A percentile compares a stretch with the other conserved stretches of the same genome.
These are phyloP conservation scores for Euzetes globulus DNA, from an alignment of 2,888 invertebrate genomes.

Conservation along the genomic window DNA sequence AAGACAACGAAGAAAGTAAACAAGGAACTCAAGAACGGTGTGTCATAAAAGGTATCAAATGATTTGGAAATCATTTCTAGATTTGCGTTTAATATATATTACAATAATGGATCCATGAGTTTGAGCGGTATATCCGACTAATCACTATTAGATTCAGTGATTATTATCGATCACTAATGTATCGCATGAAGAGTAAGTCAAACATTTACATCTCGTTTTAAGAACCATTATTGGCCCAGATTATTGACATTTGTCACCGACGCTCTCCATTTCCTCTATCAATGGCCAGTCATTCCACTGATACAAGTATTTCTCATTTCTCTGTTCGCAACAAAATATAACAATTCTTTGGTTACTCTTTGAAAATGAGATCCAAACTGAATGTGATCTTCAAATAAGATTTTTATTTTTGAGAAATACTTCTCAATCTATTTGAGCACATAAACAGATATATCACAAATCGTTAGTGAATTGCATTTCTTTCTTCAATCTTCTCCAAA, in stretches of 20 bases:
- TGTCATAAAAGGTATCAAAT: too few species aligned
- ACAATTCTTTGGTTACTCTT: neutral
- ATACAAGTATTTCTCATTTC: neutral
- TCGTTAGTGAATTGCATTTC: conserved; percentile 4
- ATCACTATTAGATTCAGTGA: conserved; percentile 13
- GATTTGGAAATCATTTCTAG: too few species aligned
- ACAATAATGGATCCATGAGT: neutral
- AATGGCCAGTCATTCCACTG: too few species aligned
- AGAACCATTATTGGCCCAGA: neutral
- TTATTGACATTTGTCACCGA: conserved; percentile 15
- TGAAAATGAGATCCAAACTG: too few species aligned
- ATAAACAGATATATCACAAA: neutral
- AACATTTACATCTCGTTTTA: conserved; percentile 16
- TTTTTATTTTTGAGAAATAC: neutral
- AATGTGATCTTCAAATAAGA: too few species aligned
- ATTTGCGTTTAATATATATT: neutral
- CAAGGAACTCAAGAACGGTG: too few species aligned
- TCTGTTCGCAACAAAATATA: neutral
- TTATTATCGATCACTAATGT: conserved; percentile 3
- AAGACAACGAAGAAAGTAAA: too few species aligned
- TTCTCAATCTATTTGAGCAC: neutral
- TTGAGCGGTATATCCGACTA: neutral
- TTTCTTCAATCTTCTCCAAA: neutral
- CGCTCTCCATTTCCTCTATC: neutral
- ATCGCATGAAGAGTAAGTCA: conserved; percentile 14